Percentiles rank a stretch among this genome's conserved stretches.
phyloP scores from a whole-genome alignment of 2,888 invertebrate genomes.

The Pandemis corylana region DNA sequence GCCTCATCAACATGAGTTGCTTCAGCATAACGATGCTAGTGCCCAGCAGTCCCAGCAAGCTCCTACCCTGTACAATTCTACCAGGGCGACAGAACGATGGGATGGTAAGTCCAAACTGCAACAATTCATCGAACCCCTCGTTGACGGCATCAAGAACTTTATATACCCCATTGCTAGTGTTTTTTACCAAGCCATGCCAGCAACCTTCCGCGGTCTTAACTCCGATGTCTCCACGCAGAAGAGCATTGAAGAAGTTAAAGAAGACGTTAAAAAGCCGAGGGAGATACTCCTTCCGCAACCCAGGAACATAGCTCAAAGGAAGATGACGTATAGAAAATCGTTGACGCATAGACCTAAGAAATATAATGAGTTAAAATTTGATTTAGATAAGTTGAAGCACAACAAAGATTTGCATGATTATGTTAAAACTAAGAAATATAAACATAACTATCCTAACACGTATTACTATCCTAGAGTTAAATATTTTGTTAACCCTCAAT shows the following conservation, averaged over 20 bases:
- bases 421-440: constrained; percentile 78
- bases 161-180: constrained; percentile 75
- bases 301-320: constrained; percentile 75
- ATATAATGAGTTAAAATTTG: constrained; percentile 71
- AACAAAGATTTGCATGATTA: constrained; percentile 79
- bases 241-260: constrained; percentile 62
- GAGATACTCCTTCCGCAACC: constrained; percentile 77
- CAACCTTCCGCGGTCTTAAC: constrained; percentile 73
- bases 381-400: constrained; percentile 71
- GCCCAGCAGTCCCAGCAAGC: constrained; percentile 84
- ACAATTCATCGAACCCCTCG: constrained; percentile 76
- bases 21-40: constrained; percentile 76
- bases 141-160: constrained; percentile 69
- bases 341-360: constrained; percentile 69
- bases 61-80: constrained; percentile 73
- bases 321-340: constrained; percentile 66
- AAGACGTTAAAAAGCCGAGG: constrained; percentile 64
- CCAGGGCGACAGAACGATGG: constrained; percentile 80
- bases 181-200: constrained; percentile 75
- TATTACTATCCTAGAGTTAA: constrained; percentile 77
- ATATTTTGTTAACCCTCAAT: constrained; percentile 72
- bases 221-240: constrained; percentile 72
- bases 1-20: constrained; percentile 72
- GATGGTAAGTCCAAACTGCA: constrained; percentile 82
- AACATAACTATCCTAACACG: constrained; percentile 75